These are phyloP conservation scores for Synanthedon formicaeformis DNA, from an alignment of 2,888 invertebrate species.

Conservation along the genomic window DNA sequence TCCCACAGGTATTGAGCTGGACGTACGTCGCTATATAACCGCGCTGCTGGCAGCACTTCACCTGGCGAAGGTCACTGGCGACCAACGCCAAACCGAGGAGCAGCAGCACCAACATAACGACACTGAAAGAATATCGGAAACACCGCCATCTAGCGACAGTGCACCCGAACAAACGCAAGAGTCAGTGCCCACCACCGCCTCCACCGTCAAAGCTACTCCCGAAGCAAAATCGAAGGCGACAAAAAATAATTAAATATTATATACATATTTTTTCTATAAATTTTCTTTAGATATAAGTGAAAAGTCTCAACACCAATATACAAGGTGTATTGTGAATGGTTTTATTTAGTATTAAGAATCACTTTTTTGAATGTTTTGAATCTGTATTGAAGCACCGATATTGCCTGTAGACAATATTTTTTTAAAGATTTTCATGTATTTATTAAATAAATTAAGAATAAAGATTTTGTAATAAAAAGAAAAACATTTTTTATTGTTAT, in stretches of 20 bases:
- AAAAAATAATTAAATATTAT: conserved; percentile 5
- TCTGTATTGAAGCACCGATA: conserved; percentile 5
- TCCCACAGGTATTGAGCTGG: conserved; percentile 46
- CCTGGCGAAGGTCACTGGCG: conserved; percentile 50
- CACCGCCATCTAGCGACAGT: conserved; percentile 12
- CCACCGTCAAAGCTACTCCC: conserved; percentile 44
- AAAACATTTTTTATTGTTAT: neutral
- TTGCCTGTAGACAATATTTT: neutral
- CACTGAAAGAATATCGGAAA: conserved; percentile 17
- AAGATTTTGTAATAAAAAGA: neutral
- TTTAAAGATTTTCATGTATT: too few relatives aligned
- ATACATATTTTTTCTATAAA: conserved; percentile 4
- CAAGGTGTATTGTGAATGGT: conserved; percentile 31
- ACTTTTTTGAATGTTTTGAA: neutral
- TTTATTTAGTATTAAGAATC: conserved; percentile 32
- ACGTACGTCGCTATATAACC: conserved; percentile 52
- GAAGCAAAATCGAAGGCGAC: conserved; percentile 42
- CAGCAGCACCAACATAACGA: conserved; percentile 14
- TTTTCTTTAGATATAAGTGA: conserved; percentile 2
- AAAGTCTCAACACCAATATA: conserved; percentile 45
- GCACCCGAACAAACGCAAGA: conserved; percentile 10
- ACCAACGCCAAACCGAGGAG: conserved; percentile 32
- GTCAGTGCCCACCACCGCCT: conserved; percentile 34
- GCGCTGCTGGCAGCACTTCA: conserved; percentile 55
- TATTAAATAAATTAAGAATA: neutral